Conservation (phyloP, 2,888 invertebrate species). For the Meganola albula region DNA sequence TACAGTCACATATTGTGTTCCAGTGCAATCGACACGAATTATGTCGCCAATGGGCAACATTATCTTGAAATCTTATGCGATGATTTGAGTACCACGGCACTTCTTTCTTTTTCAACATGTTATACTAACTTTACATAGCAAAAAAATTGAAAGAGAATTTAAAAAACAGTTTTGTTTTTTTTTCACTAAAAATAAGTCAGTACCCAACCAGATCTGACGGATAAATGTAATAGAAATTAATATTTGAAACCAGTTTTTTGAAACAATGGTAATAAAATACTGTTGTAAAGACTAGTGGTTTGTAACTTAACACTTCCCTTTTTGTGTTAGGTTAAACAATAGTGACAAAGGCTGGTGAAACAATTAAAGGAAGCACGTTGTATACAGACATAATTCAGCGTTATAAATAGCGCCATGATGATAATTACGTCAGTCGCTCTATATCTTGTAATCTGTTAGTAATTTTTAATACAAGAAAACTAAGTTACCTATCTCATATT, state of each 20-base stretch:
- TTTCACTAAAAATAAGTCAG: constrained; percentile 26
- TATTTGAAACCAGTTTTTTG: constrained; percentile 48
- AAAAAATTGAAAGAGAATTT: constrained; percentile 30
- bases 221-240: constrained; percentile 43
- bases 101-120: constrained; percentile 70
- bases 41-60: constrained; percentile 53
- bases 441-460: too few species aligned
- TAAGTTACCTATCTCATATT: too few species aligned
- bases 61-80: constrained; percentile 58
- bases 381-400: constrained; percentile 23
- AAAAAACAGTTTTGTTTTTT: constrained; percentile 20
- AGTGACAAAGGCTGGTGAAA: constrained; percentile 30
- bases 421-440: constrained; percentile 28
- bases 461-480: too few species aligned
- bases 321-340: constrained; percentile 43
- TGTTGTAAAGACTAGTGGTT: constrained; percentile 19
- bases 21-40: constrained; percentile 60
- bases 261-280: constrained; percentile 26
- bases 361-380: constrained; percentile 34
- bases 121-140: constrained; percentile 31
- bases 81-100: constrained; percentile 65
- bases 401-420: constrained; percentile 36
- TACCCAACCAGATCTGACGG: constrained; percentile 31
- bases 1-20: constrained; percentile 66
- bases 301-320: constrained; percentile 45